These are phyloP conservation scores for Microtus montanus DNA, from an alignment of 2,113 vertebrate genomes.

Conservation along the genomic window DNA sequence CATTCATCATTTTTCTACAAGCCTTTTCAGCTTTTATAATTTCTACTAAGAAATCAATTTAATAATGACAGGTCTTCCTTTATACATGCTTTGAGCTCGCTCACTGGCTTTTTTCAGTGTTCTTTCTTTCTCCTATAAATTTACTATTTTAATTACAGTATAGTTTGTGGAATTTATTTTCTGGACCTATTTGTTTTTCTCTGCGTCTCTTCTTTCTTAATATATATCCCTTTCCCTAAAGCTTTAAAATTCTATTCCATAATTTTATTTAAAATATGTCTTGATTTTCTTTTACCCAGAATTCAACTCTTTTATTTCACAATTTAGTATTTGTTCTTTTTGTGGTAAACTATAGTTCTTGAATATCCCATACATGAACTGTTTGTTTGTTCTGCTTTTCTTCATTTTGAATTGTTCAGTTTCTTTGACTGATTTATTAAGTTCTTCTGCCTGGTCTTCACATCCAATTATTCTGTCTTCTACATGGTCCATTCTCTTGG, in stretches of 20 bases:
- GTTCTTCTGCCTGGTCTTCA: neutral
- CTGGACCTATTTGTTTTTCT: neutral
- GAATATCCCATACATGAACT: neutral
- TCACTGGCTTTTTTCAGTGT: neutral
- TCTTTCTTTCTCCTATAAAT: neutral
- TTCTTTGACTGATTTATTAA: neutral
- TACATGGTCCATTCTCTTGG: neutral
- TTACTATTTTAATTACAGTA: neutral
- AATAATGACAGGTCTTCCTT: neutral
- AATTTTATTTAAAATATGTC: neutral
- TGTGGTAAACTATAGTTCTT: neutral
- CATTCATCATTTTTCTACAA: neutral
- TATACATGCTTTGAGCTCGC: neutral
- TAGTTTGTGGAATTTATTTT: neutral
- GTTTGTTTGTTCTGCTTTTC: neutral
- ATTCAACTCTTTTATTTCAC: neutral
- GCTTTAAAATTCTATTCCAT: neutral
- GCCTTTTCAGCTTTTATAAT: neutral
- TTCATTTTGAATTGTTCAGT: neutral
- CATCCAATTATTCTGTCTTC: neutral
- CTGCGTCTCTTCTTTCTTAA: neutral
- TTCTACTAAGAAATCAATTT: neutral
- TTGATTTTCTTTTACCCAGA: neutral
- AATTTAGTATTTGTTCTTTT: neutral
- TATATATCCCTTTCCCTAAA: neutral